Conservation (phyloP, 2,113 vertebrate genomes). For the Syrmaticus mikado region DNA sequence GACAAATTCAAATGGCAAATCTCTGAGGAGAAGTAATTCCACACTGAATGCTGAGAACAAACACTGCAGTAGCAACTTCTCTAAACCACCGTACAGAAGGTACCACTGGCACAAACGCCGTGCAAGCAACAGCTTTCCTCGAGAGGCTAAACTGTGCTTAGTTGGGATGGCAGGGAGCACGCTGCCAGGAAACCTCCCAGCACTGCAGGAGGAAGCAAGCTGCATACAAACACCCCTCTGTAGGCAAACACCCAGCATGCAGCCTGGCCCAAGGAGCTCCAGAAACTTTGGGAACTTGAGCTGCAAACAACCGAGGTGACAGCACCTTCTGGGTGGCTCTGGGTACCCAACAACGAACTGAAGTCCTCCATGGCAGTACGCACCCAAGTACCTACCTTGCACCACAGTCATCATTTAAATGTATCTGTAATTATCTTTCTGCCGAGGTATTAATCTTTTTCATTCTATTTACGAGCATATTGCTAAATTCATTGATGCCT, state of each 20-base stretch:
- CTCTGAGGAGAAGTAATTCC: conserved; percentile 25
- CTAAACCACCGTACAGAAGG: not conserved
- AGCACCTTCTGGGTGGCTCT: not conserved
- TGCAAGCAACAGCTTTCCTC: not conserved
- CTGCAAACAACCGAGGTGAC: not conserved
- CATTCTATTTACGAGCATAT: conserved; percentile 27
- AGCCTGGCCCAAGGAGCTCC: accelerated
- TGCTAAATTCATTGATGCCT: conserved; percentile 37
- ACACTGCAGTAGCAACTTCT: not conserved
- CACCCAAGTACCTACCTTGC: accelerated
- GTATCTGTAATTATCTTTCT: conserved; percentile 24
- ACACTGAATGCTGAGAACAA: conserved; percentile 12
- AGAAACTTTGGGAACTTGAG: not conserved
- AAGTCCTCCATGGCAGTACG: not conserved
- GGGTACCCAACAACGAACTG: not conserved
- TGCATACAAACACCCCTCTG: not conserved
- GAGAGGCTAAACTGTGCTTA: not conserved
- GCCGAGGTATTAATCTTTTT: conserved; percentile 31
- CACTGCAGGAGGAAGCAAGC: not conserved
- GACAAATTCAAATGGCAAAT: conserved; percentile 40
- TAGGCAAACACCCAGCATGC: not conserved
- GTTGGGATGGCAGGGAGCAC: not conserved
- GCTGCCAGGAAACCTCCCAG: not conserved
- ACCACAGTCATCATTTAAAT: not conserved
- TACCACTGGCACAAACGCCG: not conserved